Conservation (phyloP, 2,888 invertebrate genomes). For the Drosophila hamatofila region DNA sequence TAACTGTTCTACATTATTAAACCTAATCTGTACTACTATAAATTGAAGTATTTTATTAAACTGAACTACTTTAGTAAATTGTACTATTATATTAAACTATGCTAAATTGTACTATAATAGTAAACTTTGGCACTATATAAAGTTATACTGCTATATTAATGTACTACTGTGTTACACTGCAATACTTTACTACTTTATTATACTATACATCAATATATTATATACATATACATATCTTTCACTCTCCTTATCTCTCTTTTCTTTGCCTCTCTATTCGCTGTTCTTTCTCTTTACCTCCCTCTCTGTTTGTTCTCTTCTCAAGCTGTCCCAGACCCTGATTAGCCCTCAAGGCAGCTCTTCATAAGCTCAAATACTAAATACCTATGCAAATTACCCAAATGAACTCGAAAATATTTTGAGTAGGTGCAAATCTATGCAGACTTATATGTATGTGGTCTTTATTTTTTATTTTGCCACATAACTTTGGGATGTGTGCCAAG, state of each 20-base stretch:
- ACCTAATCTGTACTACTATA: neutral
- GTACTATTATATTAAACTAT: neutral
- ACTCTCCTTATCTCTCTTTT: no score
- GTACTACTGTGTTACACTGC: neutral
- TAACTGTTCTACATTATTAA: neutral
- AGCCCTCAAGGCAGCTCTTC: conserved; percentile 8
- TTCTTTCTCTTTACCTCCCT: neutral
- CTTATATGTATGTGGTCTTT: conserved; percentile 2
- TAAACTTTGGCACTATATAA: neutral
- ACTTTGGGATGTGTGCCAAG: conserved; percentile 68
- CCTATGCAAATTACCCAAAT: conserved; percentile 31
- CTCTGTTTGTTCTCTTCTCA: neutral
- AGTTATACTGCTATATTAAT: neutral
- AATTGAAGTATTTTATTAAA: neutral
- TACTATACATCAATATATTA: neutral
- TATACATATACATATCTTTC: neutral
- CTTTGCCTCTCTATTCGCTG: neutral
- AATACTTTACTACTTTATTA: neutral
- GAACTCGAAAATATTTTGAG: conserved; percentile 30
- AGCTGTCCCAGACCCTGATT: neutral
- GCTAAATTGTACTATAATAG: neutral
- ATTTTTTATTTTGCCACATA: neutral
- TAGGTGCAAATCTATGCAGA: conserved; percentile 26
- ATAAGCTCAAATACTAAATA: conserved; percentile 7
- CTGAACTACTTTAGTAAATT: neutral